Evolutionary conservation across 2,888 invertebrate species (phyloP).

Genomic region (Cyaniris semiargus): DNA sequence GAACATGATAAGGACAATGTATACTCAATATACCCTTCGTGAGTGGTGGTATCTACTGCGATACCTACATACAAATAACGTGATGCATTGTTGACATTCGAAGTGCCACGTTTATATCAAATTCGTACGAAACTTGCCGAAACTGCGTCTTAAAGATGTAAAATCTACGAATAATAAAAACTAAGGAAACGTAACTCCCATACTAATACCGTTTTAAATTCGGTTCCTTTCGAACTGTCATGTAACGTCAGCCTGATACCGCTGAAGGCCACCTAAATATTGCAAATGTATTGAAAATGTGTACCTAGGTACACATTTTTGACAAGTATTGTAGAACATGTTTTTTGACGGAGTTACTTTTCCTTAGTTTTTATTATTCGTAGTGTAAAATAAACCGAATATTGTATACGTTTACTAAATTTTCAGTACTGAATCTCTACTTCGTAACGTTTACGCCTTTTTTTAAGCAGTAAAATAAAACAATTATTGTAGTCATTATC

Average conservation of each 20-base stretch:
- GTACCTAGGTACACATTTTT: too few species aligned
- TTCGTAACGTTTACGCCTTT: background rate
- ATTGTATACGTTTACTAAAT: background rate
- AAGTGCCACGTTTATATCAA: background rate
- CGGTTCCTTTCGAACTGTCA: too few species aligned
- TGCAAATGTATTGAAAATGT: too few species aligned
- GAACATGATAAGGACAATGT: slow-evolving; percentile 28
- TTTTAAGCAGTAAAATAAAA: background rate
- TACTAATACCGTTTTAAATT: too few species aligned
- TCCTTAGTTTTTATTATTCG: too few species aligned
- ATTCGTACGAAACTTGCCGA: background rate
- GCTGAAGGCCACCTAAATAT: too few species aligned
- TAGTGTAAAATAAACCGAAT: background rate
- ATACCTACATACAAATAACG: background rate
- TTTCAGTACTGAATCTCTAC: background rate
- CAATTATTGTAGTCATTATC: background rate
- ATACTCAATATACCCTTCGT: slow-evolving; percentile 17
- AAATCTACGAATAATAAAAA: too few species aligned
- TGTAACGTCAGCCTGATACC: too few species aligned
- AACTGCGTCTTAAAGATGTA: background rate
- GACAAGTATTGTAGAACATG: too few species aligned
- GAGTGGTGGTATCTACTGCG: background rate
- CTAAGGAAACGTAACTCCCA: too few species aligned
- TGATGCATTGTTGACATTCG: background rate
- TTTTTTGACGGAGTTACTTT: too few species aligned